Base-by-base conservation (phyloP, 2,797 vertebrate genomes). In the Scomberomorus guttatus region DNA sequence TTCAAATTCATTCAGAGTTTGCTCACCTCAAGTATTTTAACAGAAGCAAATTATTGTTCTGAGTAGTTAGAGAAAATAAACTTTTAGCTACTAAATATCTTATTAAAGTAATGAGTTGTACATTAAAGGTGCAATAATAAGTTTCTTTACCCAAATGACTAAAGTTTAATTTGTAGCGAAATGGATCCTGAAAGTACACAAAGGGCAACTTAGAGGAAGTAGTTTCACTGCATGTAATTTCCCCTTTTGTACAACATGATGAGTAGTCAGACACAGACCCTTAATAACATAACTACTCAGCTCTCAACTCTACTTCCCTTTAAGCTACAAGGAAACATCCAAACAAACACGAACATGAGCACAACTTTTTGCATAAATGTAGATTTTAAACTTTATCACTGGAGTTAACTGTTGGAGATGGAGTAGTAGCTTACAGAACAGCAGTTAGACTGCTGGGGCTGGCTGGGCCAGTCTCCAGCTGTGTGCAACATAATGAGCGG, bases 401-500 rank as follows among this genome's bases (percentile, higher is more conserved):
- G 56, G 55, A 1, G 63, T 27, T 51, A 15, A 42, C 34, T 55
- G 65, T 25, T 77, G 44, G 10, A 34, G 55, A 42, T 7, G 39
- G 27, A 75, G 60, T 1, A 65, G 56, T 24, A 15, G 51, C 37
- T 24, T 37, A 75, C 37, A 22, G 59, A 76, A 27, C 60, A 64
- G 72, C 32, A 68, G 57, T 60, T 64, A 17, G 37, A 62, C 18
- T 22, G 58, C 37, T 6, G 75, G 14, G 69, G 58, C 64, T 39
- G 42, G 46, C 44, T 15, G 17, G 75, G 71, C 71, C 55, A 7
- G 2, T 81, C 66, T 83, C 80, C 82, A 81, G 58, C 80, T 86
- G 56, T 63, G 76, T 51, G 44, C 71, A 48, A 39, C 24, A 67
- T 79, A 87, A 80, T 82, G 54, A 86, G 75, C 77, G 54, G 78